Evolutionary conservation across 2,113 vertebrate genomes (phyloP), one percentile per base, ranked within the genome.

Genomic region (Dermatemys mawii): DNA sequence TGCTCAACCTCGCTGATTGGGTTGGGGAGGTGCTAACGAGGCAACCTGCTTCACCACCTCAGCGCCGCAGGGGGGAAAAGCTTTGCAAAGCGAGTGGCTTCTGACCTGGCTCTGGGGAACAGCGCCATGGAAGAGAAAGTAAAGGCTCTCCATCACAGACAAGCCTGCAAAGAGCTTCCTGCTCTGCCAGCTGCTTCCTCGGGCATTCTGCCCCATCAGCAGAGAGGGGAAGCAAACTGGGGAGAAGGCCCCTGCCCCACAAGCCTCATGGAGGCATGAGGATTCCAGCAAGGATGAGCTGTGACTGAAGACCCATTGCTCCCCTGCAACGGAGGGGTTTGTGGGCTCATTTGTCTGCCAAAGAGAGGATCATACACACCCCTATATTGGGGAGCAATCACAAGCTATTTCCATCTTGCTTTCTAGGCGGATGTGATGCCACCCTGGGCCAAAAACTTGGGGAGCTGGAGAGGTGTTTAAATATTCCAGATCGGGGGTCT

Each of bases 391-490:
- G 57, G 57, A 35, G 8, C 35, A 67, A 67, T 21, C 63, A 67
- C 35, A n/a, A 67, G 19, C 35, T 63, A 48, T 35, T 67, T 44
- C 54, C 0, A 0, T 27, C 51, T 44, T 70, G 11, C 1, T 22
- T 51, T 46, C 41, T 13, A 46, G 73, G 29, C 24, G 26, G 8
- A 73, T 35, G 48, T 38, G 9, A 51, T 5, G 50, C 26, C 38
- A 22, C 79, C 83, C 3, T 8, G 91, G 48, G 22, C n/a, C n/a
- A 38, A 38, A 38, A 70, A 70, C 63, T 10, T 35, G 21, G 1
- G 16, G 75, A 0, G 1, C 78, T 22, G 9, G 21, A 6, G 84
- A 17, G 6, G 63, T 75, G 78, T 83, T 24, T 2, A 83, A 80
- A 3, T 4, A 8, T 78, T 88, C 78, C 91, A 73, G 67, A 79